Evolutionary conservation across 2,888 invertebrate species (phyloP), one percentile per base, ranked within the genome.

Genomic region (Plagodis pulveraria): DNA sequence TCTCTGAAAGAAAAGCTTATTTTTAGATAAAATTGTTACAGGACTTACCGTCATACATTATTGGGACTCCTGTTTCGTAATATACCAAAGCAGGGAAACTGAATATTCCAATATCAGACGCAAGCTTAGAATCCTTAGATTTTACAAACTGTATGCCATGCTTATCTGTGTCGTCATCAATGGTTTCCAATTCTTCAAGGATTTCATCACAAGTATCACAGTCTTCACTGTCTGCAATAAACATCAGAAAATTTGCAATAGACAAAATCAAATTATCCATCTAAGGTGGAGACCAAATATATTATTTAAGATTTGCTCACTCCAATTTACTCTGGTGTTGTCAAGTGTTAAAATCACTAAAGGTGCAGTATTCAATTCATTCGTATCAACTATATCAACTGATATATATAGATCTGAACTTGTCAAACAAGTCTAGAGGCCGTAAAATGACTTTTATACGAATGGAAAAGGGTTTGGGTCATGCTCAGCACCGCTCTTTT

Each of bases 71-170:
- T 61, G 97, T 97, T 91, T 98, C 98, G 81, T 98, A 98, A 87
- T 98, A 98, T 52, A 98, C 97, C 73, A 98, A 93, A 62, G 97
- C 97, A 65, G 98, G 98, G 82, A 98, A 97, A 78, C 97, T 96
- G 89, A 97, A 97, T 80, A 98, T 97, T 68, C 98, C 98, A 77
- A 98, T 96, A 88, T 98, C 97, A 49, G 97, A 96, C 2, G 98
- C 98, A 65, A 98, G 87, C 81, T 97, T 97, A 0, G 96, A 95
- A 85, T 98, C 98, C 81, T 97, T 97, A 5, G 98, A 97, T 82
- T 98, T 98, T 41, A 98, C 98, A 86, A 98, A 98, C 86, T 98
- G 97, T 75, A 98, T 98, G 51, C 97, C 98, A 76, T 97, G 96
- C 79, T 97, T 96, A 77, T 98, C 98, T 6, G 98, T 97, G 74